Evolutionary conservation across 2,113 vertebrate genomes (phyloP).

Genomic region (Marcusenius ussheri): DNA sequence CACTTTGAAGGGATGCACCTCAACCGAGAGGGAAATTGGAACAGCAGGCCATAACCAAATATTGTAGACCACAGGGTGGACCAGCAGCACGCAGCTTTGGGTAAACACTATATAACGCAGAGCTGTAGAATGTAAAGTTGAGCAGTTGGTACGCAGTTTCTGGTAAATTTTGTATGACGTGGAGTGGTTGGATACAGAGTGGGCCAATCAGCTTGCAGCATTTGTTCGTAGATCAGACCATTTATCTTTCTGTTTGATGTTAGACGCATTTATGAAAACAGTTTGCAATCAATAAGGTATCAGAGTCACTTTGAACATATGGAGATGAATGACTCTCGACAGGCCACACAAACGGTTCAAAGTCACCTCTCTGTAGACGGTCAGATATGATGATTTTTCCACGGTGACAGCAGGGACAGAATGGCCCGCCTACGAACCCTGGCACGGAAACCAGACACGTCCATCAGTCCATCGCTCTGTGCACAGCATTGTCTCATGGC

Average conservation of each 20-base stretch:
- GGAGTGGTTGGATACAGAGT: neutral
- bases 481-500: neutral
- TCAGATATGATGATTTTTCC: neutral
- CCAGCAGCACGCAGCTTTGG: neutral
- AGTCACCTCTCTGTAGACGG: neutral
- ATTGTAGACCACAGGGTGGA: neutral
- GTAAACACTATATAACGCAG: neutral
- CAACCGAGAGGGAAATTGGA: neutral
- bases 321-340: neutral
- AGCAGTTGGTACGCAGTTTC: neutral
- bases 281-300: neutral
- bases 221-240: neutral
- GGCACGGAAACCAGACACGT: neutral
- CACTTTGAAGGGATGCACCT: neutral
- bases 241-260: neutral
- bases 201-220: neutral
- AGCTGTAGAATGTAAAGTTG: neutral
- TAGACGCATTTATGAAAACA: neutral
- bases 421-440: neutral
- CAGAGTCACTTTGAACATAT: neutral
- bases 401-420: neutral
- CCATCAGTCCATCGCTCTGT: neutral
- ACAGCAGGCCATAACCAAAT: neutral
- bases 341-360: neutral
- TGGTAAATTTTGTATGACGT: neutral